Evolutionary conservation across 2,797 vertebrate genomes (phyloP), one percentile per base, ranked within the genome.

Genomic region (Peromyscus eremicus): DNA sequence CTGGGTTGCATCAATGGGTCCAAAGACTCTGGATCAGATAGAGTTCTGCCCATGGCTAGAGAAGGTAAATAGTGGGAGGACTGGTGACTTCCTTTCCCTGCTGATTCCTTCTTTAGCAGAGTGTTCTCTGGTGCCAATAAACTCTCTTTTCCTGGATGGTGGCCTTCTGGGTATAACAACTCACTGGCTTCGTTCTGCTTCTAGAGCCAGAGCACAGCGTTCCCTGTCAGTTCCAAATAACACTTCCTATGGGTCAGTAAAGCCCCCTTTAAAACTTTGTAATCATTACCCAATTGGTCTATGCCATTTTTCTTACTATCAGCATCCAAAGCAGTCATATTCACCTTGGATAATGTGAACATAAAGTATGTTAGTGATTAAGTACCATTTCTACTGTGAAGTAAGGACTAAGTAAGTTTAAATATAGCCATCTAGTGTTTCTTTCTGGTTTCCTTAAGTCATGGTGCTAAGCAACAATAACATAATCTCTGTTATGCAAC

Each of bases 261-360:
- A 68, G 49, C 13, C 43, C 68, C 93, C 66, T 83, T 70, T 68
- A 75, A 86, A 85, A 79, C 94, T 91, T 40, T 92, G 40, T 79
- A 80, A 32, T 46, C 83, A 93, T 83, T 43, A 66, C 13, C 32
- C 37, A 86, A 37, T 73, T 46, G 75, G 23, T 60, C n/a, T 6
- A 55, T 89, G 23, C 6, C 25, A 49, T 77, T 80, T 75, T 91
- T 73, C 16, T 89, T 85, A 55, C 87, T 27, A 25, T 32, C 40
- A 57, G 57, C 43, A 27, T 3, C n/a, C 62, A 77, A 77, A 77
- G 5, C 29, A 73, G 19, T 85, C 60, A 8, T 84, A 85, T 64
- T 84, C 66, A 52, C 62, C 13, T 86, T 76, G 6, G 14, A 25
- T 73, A 40, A 27, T 29, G 29, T 75, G 66, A 70, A 84, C 9